These are phyloP conservation scores for Tympanoctomys barrerae DNA, from an alignment of 2,797 vertebrate genomes.

Conservation along the genomic window DNA sequence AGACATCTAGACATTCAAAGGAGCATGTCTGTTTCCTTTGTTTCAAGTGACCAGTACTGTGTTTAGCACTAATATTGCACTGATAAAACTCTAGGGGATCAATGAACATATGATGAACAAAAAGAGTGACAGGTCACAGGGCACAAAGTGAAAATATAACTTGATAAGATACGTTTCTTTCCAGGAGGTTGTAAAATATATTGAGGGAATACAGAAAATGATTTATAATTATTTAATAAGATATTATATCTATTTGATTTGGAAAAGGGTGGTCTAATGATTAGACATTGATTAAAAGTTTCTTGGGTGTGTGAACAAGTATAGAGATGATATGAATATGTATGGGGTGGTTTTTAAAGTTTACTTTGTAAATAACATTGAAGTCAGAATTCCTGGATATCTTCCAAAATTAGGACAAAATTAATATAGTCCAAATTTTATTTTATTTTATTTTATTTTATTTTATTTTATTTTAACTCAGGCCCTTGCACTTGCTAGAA, in stretches of 20 bases:
- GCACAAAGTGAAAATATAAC: neutral
- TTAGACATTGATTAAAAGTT: constrained; percentile 32
- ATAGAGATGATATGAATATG: neutral
- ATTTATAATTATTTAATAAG: constrained; percentile 57
- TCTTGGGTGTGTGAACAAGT: neutral
- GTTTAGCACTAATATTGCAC: neutral
- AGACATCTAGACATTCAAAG: neutral
- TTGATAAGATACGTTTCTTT: neutral
- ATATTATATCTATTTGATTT: neutral
- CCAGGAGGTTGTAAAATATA: neutral
- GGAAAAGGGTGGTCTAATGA: neutral
- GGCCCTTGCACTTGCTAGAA: too few relatives aligned
- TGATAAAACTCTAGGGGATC: constrained; percentile 26
- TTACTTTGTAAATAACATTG: neutral
- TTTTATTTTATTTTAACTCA: too few relatives aligned
- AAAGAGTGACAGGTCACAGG: neutral
- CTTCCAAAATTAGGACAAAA: neutral
- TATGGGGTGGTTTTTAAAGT: neutral
- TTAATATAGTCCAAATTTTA: neutral
- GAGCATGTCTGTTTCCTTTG: neutral
- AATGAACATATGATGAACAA: neutral
- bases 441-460: too few relatives aligned
- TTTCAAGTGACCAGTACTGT: neutral
- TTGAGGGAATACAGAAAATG: neutral
- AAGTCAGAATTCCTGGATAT: neutral